phyloP scores from a whole-genome alignment of 2,888 invertebrate species.

The Megaustenia siamemsis region DNA sequence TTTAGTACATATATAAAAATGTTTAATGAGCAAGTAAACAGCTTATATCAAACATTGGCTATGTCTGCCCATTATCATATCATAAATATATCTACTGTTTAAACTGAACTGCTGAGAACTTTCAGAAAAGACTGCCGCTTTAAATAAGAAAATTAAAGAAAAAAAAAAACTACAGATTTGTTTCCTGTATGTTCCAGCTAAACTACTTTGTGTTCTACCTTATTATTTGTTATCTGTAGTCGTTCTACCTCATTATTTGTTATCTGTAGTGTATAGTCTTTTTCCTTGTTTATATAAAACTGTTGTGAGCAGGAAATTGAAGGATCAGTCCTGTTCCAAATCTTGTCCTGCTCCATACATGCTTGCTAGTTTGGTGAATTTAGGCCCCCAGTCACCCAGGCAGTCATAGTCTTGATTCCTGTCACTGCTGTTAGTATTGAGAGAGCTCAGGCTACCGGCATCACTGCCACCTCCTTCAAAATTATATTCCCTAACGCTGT shows the following conservation, averaged over 20 bases:
- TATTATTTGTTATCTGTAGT: neutral
- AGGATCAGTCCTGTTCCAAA: conserved; percentile 20
- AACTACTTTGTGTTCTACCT: neutral
- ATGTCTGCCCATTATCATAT: too few species aligned
- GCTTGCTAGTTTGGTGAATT: conserved; percentile 96
- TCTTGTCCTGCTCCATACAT: conserved; percentile 91
- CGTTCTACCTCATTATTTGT: neutral
- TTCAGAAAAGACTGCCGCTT: too few species aligned
- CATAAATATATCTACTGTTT: too few species aligned
- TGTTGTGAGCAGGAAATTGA: neutral
- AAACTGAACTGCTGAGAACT: too few species aligned
- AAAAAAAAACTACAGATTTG: too few species aligned
- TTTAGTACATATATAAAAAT: neutral
- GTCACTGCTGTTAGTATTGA: conserved; percentile 89
- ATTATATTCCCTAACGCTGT: conserved; percentile 98
- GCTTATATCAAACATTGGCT: too few species aligned
- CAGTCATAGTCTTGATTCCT: conserved; percentile 98
- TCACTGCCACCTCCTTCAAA: conserved; percentile 97
- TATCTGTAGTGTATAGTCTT: neutral
- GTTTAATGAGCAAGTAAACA: neutral
- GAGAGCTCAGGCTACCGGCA: conserved; percentile 95
- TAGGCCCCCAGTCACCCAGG: conserved; percentile 97
- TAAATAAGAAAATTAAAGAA: too few species aligned
- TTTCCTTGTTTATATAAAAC: neutral
- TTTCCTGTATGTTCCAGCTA: neutral